These are phyloP conservation scores for Phenacoccus solenopsis DNA, from an alignment of 1,140 invertebrate species.

Conservation along the genomic window DNA sequence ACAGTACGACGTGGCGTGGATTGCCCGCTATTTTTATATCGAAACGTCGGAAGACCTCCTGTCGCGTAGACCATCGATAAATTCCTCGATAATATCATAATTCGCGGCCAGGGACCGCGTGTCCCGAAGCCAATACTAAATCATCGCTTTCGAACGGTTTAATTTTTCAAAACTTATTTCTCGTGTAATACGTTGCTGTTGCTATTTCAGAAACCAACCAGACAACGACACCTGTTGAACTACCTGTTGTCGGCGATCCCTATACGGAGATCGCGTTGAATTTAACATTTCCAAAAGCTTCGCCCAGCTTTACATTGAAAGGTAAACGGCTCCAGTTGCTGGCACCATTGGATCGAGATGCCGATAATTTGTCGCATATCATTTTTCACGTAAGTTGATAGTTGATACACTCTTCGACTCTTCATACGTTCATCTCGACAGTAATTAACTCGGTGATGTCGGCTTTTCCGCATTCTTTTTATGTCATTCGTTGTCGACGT, in stretches of 20 bases:
- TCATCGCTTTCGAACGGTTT: too few species aligned
- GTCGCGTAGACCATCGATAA: neutral
- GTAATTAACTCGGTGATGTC: too few species aligned
- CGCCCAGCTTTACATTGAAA: slow-evolving; percentile 57
- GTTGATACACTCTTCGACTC: too few species aligned
- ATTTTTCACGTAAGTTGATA: slow-evolving; percentile 59
- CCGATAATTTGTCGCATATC: slow-evolving; percentile 70
- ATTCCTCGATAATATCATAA: neutral
- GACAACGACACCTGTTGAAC: slow-evolving; percentile 57
- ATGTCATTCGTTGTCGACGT: too few species aligned
- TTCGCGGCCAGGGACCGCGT: too few species aligned
- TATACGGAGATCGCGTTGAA: slow-evolving; percentile 63
- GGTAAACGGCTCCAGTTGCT: slow-evolving; percentile 69
- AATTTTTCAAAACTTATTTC: too few species aligned
- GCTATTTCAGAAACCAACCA: slow-evolving; percentile 56
- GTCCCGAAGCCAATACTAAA: too few species aligned
- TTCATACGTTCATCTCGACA: too few species aligned
- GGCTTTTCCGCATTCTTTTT: too few species aligned
- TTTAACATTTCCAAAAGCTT: slow-evolving; percentile 58
- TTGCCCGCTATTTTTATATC: too few species aligned
- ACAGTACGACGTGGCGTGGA: too few species aligned
- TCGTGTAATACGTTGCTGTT: neutral
- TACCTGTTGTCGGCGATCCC: slow-evolving; percentile 70
- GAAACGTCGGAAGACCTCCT: neutral
- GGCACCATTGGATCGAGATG: slow-evolving; percentile 69